Conservation (phyloP, 2,113 vertebrate species). For the Percopsis transmontana region DNA sequence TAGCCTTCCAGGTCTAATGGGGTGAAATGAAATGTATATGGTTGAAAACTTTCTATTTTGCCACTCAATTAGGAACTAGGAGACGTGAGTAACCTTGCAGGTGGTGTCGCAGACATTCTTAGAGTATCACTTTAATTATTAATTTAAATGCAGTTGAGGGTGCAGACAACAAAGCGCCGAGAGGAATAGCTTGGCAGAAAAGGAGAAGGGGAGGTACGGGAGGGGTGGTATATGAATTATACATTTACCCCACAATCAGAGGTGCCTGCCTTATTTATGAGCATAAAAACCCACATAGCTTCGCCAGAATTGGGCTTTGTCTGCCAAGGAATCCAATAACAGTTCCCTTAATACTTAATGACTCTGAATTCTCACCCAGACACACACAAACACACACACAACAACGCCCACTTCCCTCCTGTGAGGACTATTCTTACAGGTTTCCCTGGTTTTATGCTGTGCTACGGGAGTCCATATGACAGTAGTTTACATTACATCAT, state of each 20-base stretch:
- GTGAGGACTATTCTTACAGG: constrained; percentile 27
- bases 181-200: constrained; percentile 69
- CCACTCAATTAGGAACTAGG: constrained; percentile 23
- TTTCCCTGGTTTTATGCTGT: constrained; percentile 3
- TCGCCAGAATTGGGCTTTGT: constrained; percentile 65
- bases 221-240: constrained; percentile 75
- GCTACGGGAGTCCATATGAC: too few species aligned
- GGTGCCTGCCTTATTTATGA: constrained; percentile 79
- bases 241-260: constrained; percentile 76
- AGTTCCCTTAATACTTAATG: constrained; percentile 72
- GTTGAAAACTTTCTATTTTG: constrained; percentile 38
- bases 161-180: constrained; percentile 73
- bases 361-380: constrained; percentile 59
- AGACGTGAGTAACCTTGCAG: constrained; percentile 56
- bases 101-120: constrained; percentile 65
- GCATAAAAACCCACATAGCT: constrained; percentile 65
- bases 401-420: constrained; percentile 5
- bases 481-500: constrained; percentile 63
- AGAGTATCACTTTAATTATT: constrained; percentile 75
- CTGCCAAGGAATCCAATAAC: constrained; percentile 63
- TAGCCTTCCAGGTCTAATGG: constrained; percentile 24
- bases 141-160: constrained; percentile 72
- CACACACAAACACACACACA: background rate
- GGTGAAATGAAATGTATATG: constrained; percentile 32
- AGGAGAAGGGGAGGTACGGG: constrained; percentile 65